A percentile compares a stretch with the other conserved stretches of the same genome.
These are phyloP conservation scores for Griposia aprilina DNA, from an alignment of 2,888 invertebrate genomes.

Conservation along the genomic window DNA sequence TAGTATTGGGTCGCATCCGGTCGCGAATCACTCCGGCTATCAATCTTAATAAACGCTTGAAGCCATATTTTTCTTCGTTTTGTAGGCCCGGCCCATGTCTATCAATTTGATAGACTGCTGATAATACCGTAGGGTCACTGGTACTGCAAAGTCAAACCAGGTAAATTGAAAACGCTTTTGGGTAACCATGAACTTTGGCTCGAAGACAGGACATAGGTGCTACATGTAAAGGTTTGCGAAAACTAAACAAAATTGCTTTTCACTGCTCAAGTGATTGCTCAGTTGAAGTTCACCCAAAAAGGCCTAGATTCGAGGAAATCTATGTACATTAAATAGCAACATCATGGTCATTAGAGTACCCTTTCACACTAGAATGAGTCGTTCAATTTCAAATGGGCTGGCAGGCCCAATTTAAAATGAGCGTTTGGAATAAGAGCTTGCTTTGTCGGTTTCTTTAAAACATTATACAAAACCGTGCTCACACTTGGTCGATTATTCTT, in stretches of 20 bases:
- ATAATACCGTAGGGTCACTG: conserved; percentile 68
- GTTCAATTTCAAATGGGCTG: conserved; percentile 13
- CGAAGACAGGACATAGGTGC: neutral
- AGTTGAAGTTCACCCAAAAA: conserved; percentile 15
- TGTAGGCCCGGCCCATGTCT: conserved; percentile 81
- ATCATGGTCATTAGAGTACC: conserved; percentile 30
- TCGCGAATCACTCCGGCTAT: conserved; percentile 72
- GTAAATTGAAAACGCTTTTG: conserved; percentile 62
- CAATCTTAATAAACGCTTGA: conserved; percentile 87
- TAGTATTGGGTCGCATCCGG: conserved; percentile 70
- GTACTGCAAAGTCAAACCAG: conserved; percentile 50
- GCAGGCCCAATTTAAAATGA: conserved; percentile 20
- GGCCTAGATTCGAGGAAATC: conserved; percentile 19
- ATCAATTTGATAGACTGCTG: conserved; percentile 82
- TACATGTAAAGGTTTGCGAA: neutral
- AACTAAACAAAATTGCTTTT: conserved; percentile 1
- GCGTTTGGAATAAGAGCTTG: conserved; percentile 19
- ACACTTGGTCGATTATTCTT: conserved; percentile 3
- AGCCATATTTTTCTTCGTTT: conserved; percentile 86
- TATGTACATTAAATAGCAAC: conserved; percentile 10
- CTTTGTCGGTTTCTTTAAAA: conserved; percentile 9
- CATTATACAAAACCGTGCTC: neutral
- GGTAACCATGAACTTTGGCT: conserved; percentile 4
- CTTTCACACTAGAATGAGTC: conserved; percentile 27
- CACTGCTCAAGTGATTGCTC: conserved; percentile 14